Percentiles rank a stretch among this genome's conserved stretches.
phyloP scores from a whole-genome alignment of 2,113 vertebrate species.

The Chionomys nivalis region DNA sequence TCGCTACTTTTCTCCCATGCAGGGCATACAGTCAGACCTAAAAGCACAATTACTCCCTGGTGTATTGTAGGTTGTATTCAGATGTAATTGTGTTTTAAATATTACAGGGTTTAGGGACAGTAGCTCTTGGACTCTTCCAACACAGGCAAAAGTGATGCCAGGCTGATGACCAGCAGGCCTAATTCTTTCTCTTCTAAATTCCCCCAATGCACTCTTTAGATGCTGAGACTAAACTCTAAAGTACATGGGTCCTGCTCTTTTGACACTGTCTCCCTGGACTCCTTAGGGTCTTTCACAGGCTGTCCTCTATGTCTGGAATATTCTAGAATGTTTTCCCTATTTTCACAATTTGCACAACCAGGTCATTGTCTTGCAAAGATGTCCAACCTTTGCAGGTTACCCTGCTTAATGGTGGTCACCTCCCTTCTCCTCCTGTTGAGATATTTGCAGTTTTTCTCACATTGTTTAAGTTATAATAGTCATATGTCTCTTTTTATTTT shows the following conservation, averaged over 20 bases:
- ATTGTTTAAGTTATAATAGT: neutral
- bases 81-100: neutral
- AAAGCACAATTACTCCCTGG: neutral
- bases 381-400: neutral
- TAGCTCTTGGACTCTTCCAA: neutral
- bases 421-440: neutral
- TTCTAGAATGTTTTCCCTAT: neutral
- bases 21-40: neutral
- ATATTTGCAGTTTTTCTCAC: neutral
- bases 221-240: neutral
- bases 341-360: neutral
- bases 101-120: neutral
- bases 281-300: neutral
- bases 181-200: neutral
- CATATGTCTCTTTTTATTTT: conserved; percentile 13
- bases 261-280: neutral
- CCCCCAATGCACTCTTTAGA: neutral
- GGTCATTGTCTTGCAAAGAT: neutral
- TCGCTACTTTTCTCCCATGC: neutral
- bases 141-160: neutral
- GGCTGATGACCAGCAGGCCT: neutral
- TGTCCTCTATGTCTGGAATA: neutral
- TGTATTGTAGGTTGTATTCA: neutral
- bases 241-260: neutral
- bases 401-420: neutral